These are phyloP conservation scores for Empidonax traillii DNA, from an alignment of 2,113 vertebrate species.

Conservation along the genomic window DNA sequence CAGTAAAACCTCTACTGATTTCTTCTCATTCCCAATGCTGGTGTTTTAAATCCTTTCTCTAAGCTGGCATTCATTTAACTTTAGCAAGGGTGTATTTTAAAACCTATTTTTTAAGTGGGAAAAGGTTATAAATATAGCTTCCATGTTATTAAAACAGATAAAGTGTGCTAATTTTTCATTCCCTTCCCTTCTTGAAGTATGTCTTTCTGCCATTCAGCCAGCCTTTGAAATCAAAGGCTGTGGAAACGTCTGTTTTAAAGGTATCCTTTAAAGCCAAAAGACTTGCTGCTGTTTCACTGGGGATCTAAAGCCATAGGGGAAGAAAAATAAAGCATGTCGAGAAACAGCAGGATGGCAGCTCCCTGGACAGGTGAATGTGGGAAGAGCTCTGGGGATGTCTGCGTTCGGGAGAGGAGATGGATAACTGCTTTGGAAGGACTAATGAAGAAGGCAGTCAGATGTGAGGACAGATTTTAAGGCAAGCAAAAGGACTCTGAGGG, in stretches of 20 bases:
- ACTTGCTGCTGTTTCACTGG: background rate
- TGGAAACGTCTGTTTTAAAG: background rate
- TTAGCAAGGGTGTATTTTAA: background rate
- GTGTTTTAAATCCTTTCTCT: background rate
- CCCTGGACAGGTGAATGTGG: background rate
- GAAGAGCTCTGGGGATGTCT: fast-evolving
- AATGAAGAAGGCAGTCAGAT: background rate
- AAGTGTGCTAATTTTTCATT: background rate
- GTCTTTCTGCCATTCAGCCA: background rate
- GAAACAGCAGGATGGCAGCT: background rate
- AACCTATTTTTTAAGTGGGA: background rate
- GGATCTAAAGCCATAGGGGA: background rate
- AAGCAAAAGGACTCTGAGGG: background rate
- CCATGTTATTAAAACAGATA: background rate
- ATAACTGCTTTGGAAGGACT: background rate
- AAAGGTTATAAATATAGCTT: background rate
- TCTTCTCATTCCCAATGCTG: background rate
- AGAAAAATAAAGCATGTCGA: background rate
- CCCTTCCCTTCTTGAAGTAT: background rate
- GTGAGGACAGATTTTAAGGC: background rate
- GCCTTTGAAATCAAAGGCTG: background rate
- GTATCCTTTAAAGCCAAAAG: background rate
- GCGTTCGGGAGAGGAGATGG: background rate
- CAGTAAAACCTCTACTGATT: conserved; percentile 7
- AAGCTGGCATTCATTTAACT: background rate